phyloP scores from a whole-genome alignment of 2,113 vertebrate genomes.

The Ochotona curzoniae region DNA sequence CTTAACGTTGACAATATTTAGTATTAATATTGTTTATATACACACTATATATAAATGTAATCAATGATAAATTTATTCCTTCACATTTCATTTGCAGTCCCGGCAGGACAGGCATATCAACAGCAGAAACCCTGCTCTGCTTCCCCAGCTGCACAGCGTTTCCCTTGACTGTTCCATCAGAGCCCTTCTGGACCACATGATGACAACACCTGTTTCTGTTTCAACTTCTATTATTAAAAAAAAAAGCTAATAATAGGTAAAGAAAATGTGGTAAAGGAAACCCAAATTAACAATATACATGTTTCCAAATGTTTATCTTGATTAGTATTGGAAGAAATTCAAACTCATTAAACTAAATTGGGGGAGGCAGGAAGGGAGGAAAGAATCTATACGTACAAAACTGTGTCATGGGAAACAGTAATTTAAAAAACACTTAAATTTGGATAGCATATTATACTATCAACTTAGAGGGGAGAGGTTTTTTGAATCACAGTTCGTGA shows the following conservation, averaged over 20 bases:
- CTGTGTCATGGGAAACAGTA: no score
- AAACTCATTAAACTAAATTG: background rate
- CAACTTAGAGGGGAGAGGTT: background rate
- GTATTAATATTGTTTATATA: no score
- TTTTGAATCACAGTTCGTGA: background rate
- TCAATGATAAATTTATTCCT: background rate
- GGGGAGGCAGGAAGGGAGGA: no score
- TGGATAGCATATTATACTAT: background rate
- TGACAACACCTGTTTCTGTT: background rate
- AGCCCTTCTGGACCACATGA: background rate
- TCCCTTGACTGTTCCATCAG: no score
- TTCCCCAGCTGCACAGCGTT: background rate
- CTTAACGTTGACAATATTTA: background rate
- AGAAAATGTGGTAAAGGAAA: background rate
- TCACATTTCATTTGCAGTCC: background rate
- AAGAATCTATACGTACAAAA: no score
- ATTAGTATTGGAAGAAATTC: background rate
- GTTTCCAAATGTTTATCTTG: background rate
- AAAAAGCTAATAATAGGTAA: background rate
- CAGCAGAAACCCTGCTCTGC: no score
- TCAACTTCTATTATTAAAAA: background rate
- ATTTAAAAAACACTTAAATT: background rate
- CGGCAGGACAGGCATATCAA: background rate
- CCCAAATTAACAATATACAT: background rate
- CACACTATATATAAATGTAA: background rate